Percentiles rank a stretch among this genome's conserved stretches.
Evolutionary conservation across 2,797 vertebrate genomes (phyloP).

Genomic region (Borostomias antarcticus): DNA sequence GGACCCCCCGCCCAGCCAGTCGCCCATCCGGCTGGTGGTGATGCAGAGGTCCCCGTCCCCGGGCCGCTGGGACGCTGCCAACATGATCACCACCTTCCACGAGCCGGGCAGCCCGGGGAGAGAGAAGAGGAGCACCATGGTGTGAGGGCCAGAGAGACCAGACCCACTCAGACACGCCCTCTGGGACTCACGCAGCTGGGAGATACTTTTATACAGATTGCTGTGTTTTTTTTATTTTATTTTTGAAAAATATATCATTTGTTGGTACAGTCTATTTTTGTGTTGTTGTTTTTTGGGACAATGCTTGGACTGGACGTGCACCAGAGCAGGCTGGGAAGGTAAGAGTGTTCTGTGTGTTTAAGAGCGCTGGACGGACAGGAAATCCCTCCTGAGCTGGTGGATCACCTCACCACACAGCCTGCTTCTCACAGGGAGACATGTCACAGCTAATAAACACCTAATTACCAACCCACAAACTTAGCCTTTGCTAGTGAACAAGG

Average conservation of each 20-base stretch:
- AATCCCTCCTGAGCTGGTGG: constrained; percentile 57
- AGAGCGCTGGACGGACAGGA: constrained; percentile 33
- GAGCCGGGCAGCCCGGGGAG: constrained; percentile 51
- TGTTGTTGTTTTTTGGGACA: constrained; percentile 11
- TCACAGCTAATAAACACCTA: constrained; percentile 49
- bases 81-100: constrained; percentile 71
- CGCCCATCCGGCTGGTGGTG: constrained; percentile 87
- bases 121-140: constrained; percentile 81
- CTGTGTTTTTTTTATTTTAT: constrained; percentile 23
- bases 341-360: constrained; percentile 34
- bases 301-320: constrained; percentile 55
- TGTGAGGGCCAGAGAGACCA: constrained; percentile 51
- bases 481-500: no score
- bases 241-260: constrained; percentile 24
- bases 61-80: constrained; percentile 67
- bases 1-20: constrained; percentile 80
- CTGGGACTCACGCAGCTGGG: neutral
- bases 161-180: neutral
- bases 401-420: constrained; percentile 42
- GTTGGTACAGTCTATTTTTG: constrained; percentile 10
- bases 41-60: constrained; percentile 79
- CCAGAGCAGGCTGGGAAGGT: constrained; percentile 58
- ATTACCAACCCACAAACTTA: no score
- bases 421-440: constrained; percentile 29
- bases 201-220: constrained; percentile 35